Conservation (phyloP, 2,797 vertebrate genomes). For the Gadopsis marmoratus region DNA sequence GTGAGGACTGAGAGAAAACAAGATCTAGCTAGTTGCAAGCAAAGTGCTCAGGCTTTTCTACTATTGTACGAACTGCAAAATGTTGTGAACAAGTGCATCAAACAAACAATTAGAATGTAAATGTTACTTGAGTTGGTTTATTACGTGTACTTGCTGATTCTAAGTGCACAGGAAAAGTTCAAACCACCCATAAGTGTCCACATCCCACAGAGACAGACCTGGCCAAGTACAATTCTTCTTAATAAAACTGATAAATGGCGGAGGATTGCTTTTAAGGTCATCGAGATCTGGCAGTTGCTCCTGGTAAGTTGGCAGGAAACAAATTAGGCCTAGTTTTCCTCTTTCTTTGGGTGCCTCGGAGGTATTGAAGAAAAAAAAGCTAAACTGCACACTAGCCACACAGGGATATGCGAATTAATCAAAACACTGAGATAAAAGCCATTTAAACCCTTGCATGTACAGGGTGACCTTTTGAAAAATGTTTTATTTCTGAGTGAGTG, state of each 20-base stretch:
- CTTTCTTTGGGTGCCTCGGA: constrained; percentile 50
- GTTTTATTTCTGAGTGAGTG: constrained; percentile 45
- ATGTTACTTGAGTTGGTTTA: not conserved
- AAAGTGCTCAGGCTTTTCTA: not conserved
- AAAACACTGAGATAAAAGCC: constrained; percentile 65
- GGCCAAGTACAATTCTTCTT: constrained; percentile 57
- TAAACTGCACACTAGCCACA: constrained; percentile 35
- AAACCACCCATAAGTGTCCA: constrained; percentile 50
- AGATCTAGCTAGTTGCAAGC: not conserved
- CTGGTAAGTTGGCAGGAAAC: constrained; percentile 69
- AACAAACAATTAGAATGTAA: constrained; percentile 4
- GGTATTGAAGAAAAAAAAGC: constrained; percentile 35
- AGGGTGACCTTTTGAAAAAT: constrained; percentile 67
- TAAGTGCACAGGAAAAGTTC: constrained; percentile 44
- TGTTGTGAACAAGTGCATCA: not conserved
- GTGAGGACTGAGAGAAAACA: not conserved
- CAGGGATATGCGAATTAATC: constrained; percentile 59
- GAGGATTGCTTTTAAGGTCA: constrained; percentile 74
- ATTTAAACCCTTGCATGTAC: constrained; percentile 63
- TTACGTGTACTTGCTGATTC: not conserved
- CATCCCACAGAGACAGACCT: constrained; percentile 37
- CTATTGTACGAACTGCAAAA: not conserved
- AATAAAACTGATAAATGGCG: constrained; percentile 74
- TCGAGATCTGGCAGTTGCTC: constrained; percentile 59
- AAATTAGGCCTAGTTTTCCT: constrained; percentile 67